Evolutionary conservation across 2,797 vertebrate species (phyloP).

Genomic region (Anguilla anguilla): DNA sequence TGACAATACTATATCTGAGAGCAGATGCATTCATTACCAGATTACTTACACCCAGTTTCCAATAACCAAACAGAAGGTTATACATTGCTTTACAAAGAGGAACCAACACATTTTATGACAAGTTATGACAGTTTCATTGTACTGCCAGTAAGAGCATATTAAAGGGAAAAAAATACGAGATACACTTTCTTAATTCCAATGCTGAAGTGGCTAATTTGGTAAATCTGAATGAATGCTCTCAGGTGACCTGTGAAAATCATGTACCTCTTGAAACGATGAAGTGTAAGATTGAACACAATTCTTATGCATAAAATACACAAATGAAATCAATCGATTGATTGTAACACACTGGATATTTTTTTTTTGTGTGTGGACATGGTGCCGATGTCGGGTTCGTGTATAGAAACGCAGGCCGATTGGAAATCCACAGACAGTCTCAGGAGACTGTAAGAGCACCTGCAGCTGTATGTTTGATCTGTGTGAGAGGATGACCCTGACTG

Average conservation of each 20-base stretch:
- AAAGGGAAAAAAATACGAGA: not conserved
- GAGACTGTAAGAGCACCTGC: not conserved
- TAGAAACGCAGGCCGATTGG: not conserved
- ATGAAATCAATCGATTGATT: not conserved
- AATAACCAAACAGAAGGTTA: not conserved
- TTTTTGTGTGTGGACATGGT: not conserved
- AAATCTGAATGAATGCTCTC: not conserved
- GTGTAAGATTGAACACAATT: not conserved
- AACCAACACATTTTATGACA: not conserved
- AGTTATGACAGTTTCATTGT: not conserved
- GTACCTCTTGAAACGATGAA: not conserved
- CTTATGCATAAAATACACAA: not conserved
- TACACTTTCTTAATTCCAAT: not conserved
- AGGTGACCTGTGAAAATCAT: not conserved
- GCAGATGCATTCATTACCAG: not conserved
- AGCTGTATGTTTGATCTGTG: slow-evolving; percentile 13
- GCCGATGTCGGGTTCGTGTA: not conserved
- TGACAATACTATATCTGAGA: slow-evolving; percentile 11
- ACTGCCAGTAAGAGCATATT: not conserved
- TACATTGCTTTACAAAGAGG: not conserved
- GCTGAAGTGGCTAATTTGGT: not conserved
- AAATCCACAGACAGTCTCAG: not conserved
- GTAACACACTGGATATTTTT: not conserved
- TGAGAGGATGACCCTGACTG: not conserved
- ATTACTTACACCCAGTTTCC: not conserved